Base-by-base conservation (phyloP, 2,113 vertebrate genomes). In the Neogobius melanostomus region DNA sequence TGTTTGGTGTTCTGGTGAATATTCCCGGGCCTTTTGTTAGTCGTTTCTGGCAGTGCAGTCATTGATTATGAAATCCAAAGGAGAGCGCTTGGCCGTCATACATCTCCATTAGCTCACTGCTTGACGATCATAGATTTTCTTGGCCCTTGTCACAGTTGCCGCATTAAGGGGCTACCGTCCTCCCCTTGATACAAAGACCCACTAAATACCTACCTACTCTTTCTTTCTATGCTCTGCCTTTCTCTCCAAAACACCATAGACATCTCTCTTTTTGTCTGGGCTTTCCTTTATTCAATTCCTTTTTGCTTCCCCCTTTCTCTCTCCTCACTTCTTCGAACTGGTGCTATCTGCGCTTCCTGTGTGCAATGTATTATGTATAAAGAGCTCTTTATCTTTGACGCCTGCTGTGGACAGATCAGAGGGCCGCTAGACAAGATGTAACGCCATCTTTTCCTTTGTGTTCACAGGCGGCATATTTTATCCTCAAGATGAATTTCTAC, bases 101-200 rank as follows among this genome's bases (percentile, higher is more conserved):
- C 94, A 96, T 99, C 96, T 99, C 96, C 95, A 99, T 98, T 98
- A 98, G 94, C 91, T 93, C 91, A 82, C 93, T 91, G 93, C 93
- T 95, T 97, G 96, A 97, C 95, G 96, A 94, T 93, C 95, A 98
- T 98, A 95, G 96, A 97, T 98, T 98, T 98, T 97, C 94, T 94
- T 94, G 93, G 95, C 95, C 94, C 94, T 95, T 93, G 93, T 89
- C 93, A 97, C 94, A 92, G 95, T 98, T 95, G 95, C 79, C 94
- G 93, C 95, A 97, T 98, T 97, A 98, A 95, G 93, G 93, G 87
- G 94, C 91, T 80, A 68, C 81, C 42, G 72, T 88, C 81, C 93
- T 95, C 94, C 94, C 92, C 95, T 96, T 95, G 93, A 94, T 95
- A 92, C 91, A 91, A 95, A 95, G 94, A 84, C 88, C 86, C 74